Base-by-base conservation (phyloP, 2,797 vertebrate genomes). In the Scarus forsteni region DNA sequence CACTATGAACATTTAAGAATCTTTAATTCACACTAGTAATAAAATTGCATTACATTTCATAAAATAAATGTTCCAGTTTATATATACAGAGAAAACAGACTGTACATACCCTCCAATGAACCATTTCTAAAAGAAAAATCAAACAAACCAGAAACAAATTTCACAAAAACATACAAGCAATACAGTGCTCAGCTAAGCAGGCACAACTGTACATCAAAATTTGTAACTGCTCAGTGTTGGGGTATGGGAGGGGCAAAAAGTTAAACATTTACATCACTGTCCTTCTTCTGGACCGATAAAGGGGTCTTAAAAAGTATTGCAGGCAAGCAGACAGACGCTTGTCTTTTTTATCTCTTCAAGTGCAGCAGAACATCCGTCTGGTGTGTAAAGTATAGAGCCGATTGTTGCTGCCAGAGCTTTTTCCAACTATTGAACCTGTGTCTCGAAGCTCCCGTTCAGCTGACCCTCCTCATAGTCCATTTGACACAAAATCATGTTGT, bases 61-160 rank as follows among this genome's bases (percentile, higher is more conserved):
- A 99, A 99, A 99, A 99, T 99, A 99, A 99, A 98, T 99, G 98
- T 98, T 99, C 97, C 97, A 96, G 97, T 99, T 98, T 99, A 98
- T 96, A 96, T 99, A 98, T 99, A 98, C 97, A 99, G 96, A 98
- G 89, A 94, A 98, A 98, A 98, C 96, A 95, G 96, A 98, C 97
- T 99, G 97, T 99, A 99, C 98, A 99, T 95, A 96, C 95, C 95
- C 95, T 96, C 94, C 95, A 94, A 93, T 93, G 92, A 95, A 93
- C 91, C 92, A 85, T 91, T 95, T 95, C 93, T 92, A 89, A 93
- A 93, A 91, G 81, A 69, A 90, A 89, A 89, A 81, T 61, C 80
- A 89, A 92, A 88, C 78, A 89, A 92, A 92, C 87, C 82, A 63
- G 81, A 94, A 94, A 94, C 91, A 90, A 92, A 97, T 94, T 94